A percentile compares a stretch with the other conserved stretches of the same genome.
Evolutionary conservation across 2,797 vertebrate species (phyloP).

Genomic region (Distichodus sexfasciatus): DNA sequence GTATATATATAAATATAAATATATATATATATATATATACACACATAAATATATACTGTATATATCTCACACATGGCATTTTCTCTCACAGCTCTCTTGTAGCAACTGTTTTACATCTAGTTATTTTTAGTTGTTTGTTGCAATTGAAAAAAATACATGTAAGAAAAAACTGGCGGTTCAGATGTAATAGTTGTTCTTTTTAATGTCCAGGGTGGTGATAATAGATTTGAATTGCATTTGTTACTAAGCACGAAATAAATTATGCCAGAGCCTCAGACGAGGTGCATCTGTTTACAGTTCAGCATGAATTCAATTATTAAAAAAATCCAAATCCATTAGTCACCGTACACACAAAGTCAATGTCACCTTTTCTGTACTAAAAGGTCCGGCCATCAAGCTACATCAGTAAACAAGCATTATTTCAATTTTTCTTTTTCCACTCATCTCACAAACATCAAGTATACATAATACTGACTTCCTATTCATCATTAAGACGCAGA

Average conservation of each 20-base stretch:
- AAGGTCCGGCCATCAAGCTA: background rate
- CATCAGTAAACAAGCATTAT: background rate
- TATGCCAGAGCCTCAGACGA: background rate
- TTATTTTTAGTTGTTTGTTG: no score
- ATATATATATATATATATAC: no score
- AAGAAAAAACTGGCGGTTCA: background rate
- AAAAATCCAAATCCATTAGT: conserved; percentile 3
- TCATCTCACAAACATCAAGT: no score
- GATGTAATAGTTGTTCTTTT: background rate
- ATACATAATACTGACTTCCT: no score
- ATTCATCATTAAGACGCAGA: no score
- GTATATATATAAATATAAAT: no score
- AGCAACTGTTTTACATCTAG: no score
- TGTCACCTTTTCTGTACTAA: background rate
- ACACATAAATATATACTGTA: no score
- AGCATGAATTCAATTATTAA: conserved; percentile 24
- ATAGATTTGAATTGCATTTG: conserved; percentile 6
- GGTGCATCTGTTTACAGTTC: conserved; percentile 23
- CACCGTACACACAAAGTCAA: background rate
- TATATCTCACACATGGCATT: no score
- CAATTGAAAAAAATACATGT: background rate
- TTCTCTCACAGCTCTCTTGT: no score
- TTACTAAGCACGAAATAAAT: conserved; percentile 17
- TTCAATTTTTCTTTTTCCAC: background rate
- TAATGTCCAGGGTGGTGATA: background rate